phyloP scores from a whole-genome alignment of 2,113 vertebrate genomes.

The Picathartes gymnocephalus region DNA sequence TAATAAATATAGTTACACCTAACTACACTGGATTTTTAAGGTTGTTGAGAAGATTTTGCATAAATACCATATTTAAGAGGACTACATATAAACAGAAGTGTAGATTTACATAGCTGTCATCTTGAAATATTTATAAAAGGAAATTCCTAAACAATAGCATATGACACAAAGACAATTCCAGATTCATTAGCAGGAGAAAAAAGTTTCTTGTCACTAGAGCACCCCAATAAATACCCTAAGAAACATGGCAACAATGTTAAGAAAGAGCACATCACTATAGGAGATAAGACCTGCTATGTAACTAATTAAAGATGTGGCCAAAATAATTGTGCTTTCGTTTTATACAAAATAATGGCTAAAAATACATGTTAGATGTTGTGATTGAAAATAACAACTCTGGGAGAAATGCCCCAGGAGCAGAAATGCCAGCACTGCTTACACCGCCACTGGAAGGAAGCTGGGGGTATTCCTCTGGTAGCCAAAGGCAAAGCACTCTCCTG shows the following conservation, averaged over 20 bases:
- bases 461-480: background rate
- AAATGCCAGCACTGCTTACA: background rate
- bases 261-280: background rate
- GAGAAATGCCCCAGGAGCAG: background rate
- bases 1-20: slow-evolving; percentile 27
- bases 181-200: background rate
- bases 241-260: background rate
- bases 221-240: background rate
- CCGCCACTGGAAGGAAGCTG: background rate
- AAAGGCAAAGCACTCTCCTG: background rate
- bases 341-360: background rate
- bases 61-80: slow-evolving; percentile 14
- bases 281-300: background rate
- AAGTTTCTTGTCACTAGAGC: background rate
- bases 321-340: background rate
- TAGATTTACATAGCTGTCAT: background rate
- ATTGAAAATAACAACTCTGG: background rate
- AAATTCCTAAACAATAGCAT: background rate
- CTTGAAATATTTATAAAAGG: slow-evolving; percentile 24
- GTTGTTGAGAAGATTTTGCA: background rate
- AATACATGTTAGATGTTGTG: background rate
- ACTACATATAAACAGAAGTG: background rate
- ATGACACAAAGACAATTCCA: background rate
- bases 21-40: slow-evolving; percentile 10
- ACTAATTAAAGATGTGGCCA: background rate